A percentile compares a stretch with the other conserved stretches of the same genome.
Conservation (phyloP, 1,140 invertebrate species). For the Paracyclopina nana region DNA sequence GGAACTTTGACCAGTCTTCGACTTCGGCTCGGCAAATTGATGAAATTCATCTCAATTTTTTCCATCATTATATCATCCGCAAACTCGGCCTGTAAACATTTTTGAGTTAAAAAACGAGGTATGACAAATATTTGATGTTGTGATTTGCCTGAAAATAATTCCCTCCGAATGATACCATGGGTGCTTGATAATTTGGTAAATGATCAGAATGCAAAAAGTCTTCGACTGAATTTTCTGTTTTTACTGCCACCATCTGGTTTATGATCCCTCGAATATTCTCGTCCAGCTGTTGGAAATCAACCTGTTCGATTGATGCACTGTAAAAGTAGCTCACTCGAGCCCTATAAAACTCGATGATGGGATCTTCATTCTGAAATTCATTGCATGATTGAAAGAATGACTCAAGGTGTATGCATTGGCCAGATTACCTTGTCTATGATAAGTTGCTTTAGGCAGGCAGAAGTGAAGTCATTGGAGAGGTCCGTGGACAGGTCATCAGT, state of each 20-base stretch:
- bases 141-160: constrained; percentile 7
- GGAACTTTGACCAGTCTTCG: not conserved
- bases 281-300: not conserved
- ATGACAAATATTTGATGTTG: not conserved
- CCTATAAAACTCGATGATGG: constrained; percentile 10
- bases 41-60: constrained; percentile 8
- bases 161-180: constrained; percentile 3
- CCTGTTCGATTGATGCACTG: not conserved
- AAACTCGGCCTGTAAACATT: not conserved
- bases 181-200: not conserved
- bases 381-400: too few species aligned
- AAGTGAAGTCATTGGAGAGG: not conserved
- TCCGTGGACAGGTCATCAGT: constrained; percentile 35
- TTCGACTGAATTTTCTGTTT: not conserved
- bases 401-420: too few species aligned
- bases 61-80: not conserved
- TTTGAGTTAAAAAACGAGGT: not conserved
- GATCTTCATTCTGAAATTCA: constrained; percentile 13
- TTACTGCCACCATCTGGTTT: not conserved
- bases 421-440: constrained; percentile 5
- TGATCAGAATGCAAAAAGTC: not conserved
- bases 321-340: constrained; percentile 6
- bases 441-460: not conserved
- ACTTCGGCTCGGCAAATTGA: not conserved
- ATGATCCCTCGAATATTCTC: not conserved